A percentile compares a stretch with the other conserved stretches of the same genome.
phyloP scores from a whole-genome alignment of 2,113 vertebrate species.

The Zapus hudsonius region DNA sequence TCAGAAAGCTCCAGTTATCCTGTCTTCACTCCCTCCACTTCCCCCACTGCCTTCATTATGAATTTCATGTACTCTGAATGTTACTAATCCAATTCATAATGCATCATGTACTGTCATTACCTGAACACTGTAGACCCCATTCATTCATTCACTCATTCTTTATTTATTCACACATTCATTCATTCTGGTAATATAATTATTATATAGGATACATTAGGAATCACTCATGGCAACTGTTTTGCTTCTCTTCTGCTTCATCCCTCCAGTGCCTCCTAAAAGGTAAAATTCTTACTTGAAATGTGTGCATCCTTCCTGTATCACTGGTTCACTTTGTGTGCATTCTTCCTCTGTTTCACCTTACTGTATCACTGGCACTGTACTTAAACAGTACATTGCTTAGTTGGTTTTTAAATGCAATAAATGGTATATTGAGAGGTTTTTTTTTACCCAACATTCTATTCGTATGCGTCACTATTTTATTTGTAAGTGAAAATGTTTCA shows the following conservation, averaged over 20 bases:
- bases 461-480: background rate
- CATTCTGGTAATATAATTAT: background rate
- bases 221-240: background rate
- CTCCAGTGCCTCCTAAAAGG: background rate
- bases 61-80: background rate
- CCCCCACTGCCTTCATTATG: background rate
- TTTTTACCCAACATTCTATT: background rate
- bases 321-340: too few species aligned
- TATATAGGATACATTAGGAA: background rate
- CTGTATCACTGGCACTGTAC: background rate
- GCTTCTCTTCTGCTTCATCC: background rate
- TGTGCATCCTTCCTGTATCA: too few species aligned
- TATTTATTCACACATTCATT: too few species aligned
- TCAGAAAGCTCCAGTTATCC: too few species aligned
- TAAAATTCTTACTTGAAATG: too few species aligned
- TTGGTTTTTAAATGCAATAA: constrained; percentile 28
- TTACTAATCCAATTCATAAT: background rate
- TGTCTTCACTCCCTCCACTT: too few species aligned
- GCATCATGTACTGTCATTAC: background rate
- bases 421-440: background rate
- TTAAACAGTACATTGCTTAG: background rate
- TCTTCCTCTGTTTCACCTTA: background rate
- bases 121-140: background rate
- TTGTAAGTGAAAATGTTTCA: constrained; percentile 3
- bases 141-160: too few species aligned